phyloP scores from a whole-genome alignment of 1,140 invertebrate species.

The Dendrolimus kikuchii region DNA sequence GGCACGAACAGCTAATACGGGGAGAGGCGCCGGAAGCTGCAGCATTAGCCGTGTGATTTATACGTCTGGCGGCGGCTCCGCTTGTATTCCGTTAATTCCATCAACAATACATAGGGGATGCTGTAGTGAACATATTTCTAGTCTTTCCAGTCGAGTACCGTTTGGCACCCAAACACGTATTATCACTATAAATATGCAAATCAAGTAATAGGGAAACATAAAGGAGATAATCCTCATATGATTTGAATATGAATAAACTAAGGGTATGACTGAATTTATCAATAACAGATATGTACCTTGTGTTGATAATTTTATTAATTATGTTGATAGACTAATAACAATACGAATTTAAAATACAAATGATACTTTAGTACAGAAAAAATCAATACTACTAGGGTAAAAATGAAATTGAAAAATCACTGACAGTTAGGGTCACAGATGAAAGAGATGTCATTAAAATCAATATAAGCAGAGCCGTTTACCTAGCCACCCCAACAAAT shows the following conservation, averaged over 20 bases:
- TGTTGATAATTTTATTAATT: no score
- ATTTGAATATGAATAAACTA: slow-evolving; percentile 36
- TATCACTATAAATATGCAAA: slow-evolving; percentile 35
- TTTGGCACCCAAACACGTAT: neutral
- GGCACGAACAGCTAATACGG: slow-evolving; percentile 27
- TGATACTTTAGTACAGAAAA: no score
- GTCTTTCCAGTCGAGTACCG: no score
- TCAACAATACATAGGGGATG: slow-evolving; percentile 36
- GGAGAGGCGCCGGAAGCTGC: slow-evolving; percentile 55
- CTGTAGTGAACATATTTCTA: slow-evolving; percentile 15
- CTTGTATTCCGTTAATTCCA: slow-evolving; percentile 41
- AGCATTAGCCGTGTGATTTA: slow-evolving; percentile 63
- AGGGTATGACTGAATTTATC: no score
- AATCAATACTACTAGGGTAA: no score
- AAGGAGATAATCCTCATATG: slow-evolving; percentile 30
- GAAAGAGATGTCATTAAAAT: slow-evolving; percentile 50
- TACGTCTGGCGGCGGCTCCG: slow-evolving; percentile 53
- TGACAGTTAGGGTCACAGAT: slow-evolving; percentile 1
- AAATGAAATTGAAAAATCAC: neutral
- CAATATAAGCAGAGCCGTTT: slow-evolving; percentile 61
- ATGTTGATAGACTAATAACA: no score
- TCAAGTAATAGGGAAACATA: slow-evolving; percentile 26
- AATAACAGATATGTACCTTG: no score
- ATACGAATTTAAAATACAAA: no score
- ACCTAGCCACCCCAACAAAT: slow-evolving; percentile 54